phyloP scores from a whole-genome alignment of 2,888 invertebrate species.

The Cephus pygmeus region DNA sequence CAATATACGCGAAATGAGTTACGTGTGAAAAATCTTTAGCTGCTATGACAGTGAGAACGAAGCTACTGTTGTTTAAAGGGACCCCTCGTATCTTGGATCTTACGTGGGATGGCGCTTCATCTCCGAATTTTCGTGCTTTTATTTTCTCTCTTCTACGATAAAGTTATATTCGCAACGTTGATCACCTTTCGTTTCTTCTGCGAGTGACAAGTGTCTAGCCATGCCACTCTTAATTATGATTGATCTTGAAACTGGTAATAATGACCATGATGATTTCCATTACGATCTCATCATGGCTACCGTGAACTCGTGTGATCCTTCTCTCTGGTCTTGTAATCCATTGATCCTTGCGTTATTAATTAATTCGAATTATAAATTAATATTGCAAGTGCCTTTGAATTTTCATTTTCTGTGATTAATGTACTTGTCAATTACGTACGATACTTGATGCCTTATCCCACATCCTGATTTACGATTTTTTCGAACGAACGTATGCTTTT shows the following conservation, averaged over 20 bases:
- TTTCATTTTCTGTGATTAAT: background rate
- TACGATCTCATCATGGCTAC: background rate
- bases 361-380: background rate
- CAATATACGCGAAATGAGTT: background rate
- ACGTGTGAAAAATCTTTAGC: background rate
- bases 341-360: background rate
- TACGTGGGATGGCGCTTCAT: background rate
- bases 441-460: background rate
- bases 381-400: background rate
- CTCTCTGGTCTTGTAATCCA: background rate
- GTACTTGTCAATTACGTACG: background rate
- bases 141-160: background rate
- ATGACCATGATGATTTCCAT: background rate
- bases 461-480: background rate
- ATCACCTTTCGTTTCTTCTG: background rate
- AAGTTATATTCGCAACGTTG: background rate
- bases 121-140: background rate
- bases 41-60: background rate
- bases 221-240: background rate
- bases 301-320: background rate
- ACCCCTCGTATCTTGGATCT: constrained; percentile 24
- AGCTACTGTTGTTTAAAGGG: constrained; percentile 38
- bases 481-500: background rate
- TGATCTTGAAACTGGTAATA: background rate
- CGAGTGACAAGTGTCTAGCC: background rate